Evolutionary conservation across 1,140 invertebrate species (phyloP).

Genomic region (Euwallacea similis): DNA sequence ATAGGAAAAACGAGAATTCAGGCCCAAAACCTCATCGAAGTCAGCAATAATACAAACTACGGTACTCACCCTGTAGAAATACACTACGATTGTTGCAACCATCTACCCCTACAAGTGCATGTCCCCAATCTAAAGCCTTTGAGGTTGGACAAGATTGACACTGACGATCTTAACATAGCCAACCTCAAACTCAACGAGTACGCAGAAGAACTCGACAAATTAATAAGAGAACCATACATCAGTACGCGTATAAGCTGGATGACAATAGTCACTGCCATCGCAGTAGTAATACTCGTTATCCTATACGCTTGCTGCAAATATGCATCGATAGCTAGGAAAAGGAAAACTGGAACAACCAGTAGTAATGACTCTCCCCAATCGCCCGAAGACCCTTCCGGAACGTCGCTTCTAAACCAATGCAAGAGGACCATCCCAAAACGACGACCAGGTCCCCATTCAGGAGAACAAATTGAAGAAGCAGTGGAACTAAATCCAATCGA

Average conservation of each 20-base stretch:
- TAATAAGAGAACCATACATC: constrained; percentile 7
- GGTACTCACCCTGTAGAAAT: constrained; percentile 13
- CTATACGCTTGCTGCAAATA: constrained; percentile 3
- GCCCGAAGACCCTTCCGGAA: too few relatives aligned
- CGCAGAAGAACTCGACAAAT: constrained; percentile 1
- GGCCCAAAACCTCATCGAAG: not conserved
- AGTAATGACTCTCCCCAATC: too few relatives aligned
- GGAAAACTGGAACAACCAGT: too few relatives aligned
- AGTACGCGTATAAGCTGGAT: constrained; percentile 1
- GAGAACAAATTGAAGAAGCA: too few relatives aligned
- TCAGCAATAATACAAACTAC: not conserved
- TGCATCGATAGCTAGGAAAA: too few relatives aligned
- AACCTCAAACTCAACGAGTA: constrained; percentile 1
- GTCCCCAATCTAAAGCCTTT: constrained; percentile 15
- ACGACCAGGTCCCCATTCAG: too few relatives aligned
- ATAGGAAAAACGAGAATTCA: constrained; percentile 30
- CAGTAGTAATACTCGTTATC: not conserved
- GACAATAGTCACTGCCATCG: not conserved
- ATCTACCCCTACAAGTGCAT: constrained; percentile 7
- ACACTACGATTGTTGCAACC: constrained; percentile 11
- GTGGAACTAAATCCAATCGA: too few relatives aligned
- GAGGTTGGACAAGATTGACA: constrained; percentile 9
- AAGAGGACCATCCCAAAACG: too few relatives aligned
- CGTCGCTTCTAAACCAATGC: too few relatives aligned
- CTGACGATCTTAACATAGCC: constrained; percentile 18